A percentile compares a stretch with the other conserved stretches of the same genome.
These are phyloP conservation scores for Lordiphosa clarofinis DNA, from an alignment of 1,140 invertebrate genomes.

Conservation along the genomic window DNA sequence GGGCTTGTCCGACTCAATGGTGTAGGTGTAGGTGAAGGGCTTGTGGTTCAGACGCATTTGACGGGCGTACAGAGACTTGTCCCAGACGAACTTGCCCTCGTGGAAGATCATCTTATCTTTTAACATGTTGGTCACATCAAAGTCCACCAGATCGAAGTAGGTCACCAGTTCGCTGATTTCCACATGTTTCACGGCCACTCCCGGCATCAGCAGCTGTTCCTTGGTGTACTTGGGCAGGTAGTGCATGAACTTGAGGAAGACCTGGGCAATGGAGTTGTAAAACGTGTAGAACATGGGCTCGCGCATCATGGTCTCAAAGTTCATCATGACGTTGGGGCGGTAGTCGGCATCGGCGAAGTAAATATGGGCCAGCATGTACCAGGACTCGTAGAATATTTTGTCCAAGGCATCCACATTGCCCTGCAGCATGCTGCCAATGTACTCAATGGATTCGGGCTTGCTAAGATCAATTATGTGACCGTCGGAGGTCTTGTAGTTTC, in stretches of 20 bases:
- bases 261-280: constrained; percentile 83
- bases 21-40: constrained; percentile 78
- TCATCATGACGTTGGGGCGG: constrained; percentile 81
- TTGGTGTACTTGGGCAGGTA: constrained; percentile 83
- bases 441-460: constrained; percentile 81
- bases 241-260: constrained; percentile 82
- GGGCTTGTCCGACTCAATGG: constrained; percentile 79
- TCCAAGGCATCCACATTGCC: constrained; percentile 80
- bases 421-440: constrained; percentile 82
- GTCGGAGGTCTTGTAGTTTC: constrained; percentile 82
- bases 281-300: constrained; percentile 85
- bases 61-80: constrained; percentile 80
- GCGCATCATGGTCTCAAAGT: constrained; percentile 82
- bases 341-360: constrained; percentile 67
- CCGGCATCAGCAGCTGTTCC: constrained; percentile 82
- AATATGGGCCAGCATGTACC: constrained; percentile 73
- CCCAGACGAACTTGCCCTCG: constrained; percentile 71
- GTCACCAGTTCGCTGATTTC: constrained; percentile 80
- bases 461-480: constrained; percentile 78
- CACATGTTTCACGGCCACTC: constrained; percentile 83
- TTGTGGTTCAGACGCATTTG: constrained; percentile 84
- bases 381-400: constrained; percentile 78
- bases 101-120: constrained; percentile 79
- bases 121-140: constrained; percentile 70
- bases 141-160: constrained; percentile 75